Evolutionary conservation across 1,140 invertebrate genomes (phyloP).

Genomic region (Cyrtorhinus lividipennis): DNA sequence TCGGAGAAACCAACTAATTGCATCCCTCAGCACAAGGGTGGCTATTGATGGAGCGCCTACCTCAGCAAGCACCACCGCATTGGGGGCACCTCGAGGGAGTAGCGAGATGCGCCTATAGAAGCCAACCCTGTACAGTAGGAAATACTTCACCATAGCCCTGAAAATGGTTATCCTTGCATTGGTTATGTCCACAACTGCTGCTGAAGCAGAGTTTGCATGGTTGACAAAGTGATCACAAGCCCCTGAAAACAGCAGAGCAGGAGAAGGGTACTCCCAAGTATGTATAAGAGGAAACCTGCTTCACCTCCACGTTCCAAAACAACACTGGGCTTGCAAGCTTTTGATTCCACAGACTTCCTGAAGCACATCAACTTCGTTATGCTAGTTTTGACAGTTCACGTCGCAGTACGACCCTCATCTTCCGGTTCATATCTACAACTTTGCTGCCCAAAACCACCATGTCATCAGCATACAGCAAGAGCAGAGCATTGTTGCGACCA

Average conservation of each 20-base stretch:
- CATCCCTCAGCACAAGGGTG: too few species aligned
- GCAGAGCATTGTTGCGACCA: too few species aligned
- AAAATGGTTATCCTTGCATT: neutral
- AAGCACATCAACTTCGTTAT: neutral
- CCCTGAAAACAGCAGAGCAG: neutral
- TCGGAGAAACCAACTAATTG: too few species aligned
- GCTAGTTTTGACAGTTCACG: neutral
- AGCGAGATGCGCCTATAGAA: neutral
- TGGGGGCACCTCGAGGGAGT: neutral
- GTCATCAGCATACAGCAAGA: too few species aligned
- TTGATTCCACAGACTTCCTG: neutral
- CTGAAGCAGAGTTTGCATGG: neutral
- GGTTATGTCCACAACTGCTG: neutral
- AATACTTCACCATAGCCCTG: neutral
- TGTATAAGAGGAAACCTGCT: neutral
- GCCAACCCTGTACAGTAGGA: neutral
- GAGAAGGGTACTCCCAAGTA: neutral
- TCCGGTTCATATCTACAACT: too few species aligned
- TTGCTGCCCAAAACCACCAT: too few species aligned
- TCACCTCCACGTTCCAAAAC: neutral
- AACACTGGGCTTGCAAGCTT: neutral
- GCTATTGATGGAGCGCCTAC: too few species aligned
- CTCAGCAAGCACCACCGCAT: too few species aligned
- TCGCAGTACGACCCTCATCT: too few species aligned
- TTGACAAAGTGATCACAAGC: constrained; percentile 14